Percentiles rank a stretch among this genome's conserved stretches.
phyloP scores from a whole-genome alignment of 1,140 invertebrate species.

The Drosophila pseudoananassae region DNA sequence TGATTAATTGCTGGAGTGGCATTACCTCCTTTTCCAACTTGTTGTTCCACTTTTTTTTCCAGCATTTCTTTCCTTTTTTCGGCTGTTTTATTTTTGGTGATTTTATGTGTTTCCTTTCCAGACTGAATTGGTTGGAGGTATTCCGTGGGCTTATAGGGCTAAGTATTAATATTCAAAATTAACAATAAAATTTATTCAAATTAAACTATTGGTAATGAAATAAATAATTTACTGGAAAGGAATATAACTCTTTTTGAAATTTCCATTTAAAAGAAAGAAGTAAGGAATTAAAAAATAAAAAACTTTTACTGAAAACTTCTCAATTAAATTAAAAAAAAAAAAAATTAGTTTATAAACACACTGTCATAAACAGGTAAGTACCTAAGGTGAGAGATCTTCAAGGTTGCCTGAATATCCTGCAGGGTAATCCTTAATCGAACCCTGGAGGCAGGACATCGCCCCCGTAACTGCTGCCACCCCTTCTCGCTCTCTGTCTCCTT shows the following conservation, averaged over 20 bases:
- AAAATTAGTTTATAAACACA: neutral
- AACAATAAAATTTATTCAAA: too few relatives aligned
- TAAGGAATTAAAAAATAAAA: too few relatives aligned
- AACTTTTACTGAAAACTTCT: too few relatives aligned
- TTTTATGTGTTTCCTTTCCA: constrained; percentile 19
- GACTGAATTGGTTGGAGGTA: neutral
- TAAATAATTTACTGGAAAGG: too few relatives aligned
- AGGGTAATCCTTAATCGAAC: constrained; percentile 43
- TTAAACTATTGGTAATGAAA: too few relatives aligned
- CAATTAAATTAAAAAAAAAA: neutral
- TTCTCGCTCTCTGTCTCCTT: neutral
- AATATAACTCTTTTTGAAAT: too few relatives aligned
- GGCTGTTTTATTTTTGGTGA: constrained; percentile 19
- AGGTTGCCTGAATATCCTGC: neutral
- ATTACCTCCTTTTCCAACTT: constrained; percentile 29
- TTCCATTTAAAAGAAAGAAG: too few relatives aligned
- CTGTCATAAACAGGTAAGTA: neutral
- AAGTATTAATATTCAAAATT: neutral
- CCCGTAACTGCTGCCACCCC: neutral
- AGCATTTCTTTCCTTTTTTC: neutral
- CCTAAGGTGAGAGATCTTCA: neutral
- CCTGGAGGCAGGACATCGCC: constrained; percentile 20
- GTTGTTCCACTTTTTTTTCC: constrained; percentile 1
- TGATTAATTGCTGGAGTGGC: constrained; percentile 67
- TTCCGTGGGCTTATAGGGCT: neutral